These are phyloP conservation scores for Leucoma salicis DNA, from an alignment of 2,888 invertebrate species.

Conservation along the genomic window DNA sequence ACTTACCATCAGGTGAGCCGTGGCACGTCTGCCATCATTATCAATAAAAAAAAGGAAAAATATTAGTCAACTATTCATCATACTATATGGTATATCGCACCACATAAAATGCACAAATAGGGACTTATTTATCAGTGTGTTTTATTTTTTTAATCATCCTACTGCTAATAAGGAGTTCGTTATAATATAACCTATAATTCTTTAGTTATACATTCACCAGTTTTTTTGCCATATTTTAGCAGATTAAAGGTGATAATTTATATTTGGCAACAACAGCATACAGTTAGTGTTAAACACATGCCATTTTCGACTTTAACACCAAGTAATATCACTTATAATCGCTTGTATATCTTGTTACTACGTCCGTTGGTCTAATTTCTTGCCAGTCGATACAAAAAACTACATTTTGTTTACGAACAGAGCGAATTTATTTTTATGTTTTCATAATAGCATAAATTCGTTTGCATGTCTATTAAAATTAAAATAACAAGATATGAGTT, in stretches of 20 bases:
- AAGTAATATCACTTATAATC: conserved; percentile 6
- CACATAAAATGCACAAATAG: too few species aligned
- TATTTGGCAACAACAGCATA: conserved; percentile 17
- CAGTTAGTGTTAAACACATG: conserved; percentile 8
- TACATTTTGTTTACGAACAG: conserved; percentile 40
- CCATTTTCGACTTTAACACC: conserved; percentile 5
- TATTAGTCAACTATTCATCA: too few species aligned
- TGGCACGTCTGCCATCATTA: too few species aligned
- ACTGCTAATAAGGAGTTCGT: conserved; percentile 8
- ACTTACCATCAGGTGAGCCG: too few species aligned
- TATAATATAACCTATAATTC: conserved; percentile 10
- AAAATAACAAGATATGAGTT: conserved; percentile 17
- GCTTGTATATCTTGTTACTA: conserved; percentile 22
- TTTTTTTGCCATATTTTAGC: conserved; percentile 20
- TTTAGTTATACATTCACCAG: conserved; percentile 24
- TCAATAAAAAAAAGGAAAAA: too few species aligned
- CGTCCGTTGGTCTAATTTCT: conserved; percentile 39
- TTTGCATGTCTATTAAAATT: conserved; percentile 20
- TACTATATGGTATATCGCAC: too few species aligned
- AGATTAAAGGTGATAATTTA: conserved; percentile 23
- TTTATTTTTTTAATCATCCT: too few species aligned
- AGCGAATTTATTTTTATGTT: conserved; percentile 38
- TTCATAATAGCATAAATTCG: conserved; percentile 19
- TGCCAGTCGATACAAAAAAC: conserved; percentile 35
- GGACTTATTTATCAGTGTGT: too few species aligned